Evolutionary conservation across 2,888 invertebrate genomes (phyloP), one percentile per base, ranked within the genome.

Genomic region (Agonopterix heracliana): DNA sequence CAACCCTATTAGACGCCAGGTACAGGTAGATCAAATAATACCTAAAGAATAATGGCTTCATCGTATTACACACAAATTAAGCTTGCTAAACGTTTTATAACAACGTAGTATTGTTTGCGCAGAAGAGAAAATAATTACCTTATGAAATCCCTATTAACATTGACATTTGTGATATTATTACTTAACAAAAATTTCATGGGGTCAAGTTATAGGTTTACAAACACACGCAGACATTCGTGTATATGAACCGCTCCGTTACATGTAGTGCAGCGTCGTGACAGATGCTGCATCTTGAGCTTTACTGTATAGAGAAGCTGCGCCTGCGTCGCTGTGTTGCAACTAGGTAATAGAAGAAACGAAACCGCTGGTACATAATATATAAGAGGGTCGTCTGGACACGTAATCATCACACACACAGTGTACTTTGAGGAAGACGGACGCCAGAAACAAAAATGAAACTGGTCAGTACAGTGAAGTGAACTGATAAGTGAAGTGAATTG

Each of bases 321-420:
- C 69, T 67, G 64, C 66, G 58, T 58, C 60, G 61, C 50, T 45
- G 62, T 86, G 82, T 81, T 80, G 87, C 77, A 87, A 87, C 69
- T 61, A 57, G 52, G 74, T 74, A 76, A 77, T 81, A 80, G 80
- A 81, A 78, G 80, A 82, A 80, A 83, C 49, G 43, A 51, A 45
- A 40, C 45, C 43, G 46, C 48, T 48, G 43, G 45, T 79, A 72
- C 73, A 76, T 26, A 5, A 26, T 78, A 88, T 85, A 88, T 85
- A 88, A 87, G 83, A 81, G 76, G 76, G 69, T 66, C 73, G 78
- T 71, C 66, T 68, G 68, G 60, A 71, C 61, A 78, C 78, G 74
- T 80, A 81, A 82, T 75, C 80, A 85, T 75, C 72, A 68, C 81
- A 87, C 65, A 83, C 68, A 68, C 66, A 76, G 66, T 68, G 72